A percentile compares a stretch with the other conserved stretches of the same genome.
phyloP scores from a whole-genome alignment of 2,797 vertebrate genomes.

The Rhynchonycteris naso region DNA sequence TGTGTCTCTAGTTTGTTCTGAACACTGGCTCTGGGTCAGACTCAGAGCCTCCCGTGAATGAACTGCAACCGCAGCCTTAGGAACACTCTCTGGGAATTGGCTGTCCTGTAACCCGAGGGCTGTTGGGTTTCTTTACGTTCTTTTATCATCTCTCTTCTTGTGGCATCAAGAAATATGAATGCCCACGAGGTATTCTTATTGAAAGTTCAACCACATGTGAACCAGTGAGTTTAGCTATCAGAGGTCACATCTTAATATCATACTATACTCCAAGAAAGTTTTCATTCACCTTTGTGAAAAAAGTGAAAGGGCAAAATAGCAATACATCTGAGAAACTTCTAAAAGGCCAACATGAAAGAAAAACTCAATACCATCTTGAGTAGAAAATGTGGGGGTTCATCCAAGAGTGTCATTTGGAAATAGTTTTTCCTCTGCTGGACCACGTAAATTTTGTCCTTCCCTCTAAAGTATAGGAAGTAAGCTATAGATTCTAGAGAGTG shows the following conservation, averaged over 20 bases:
- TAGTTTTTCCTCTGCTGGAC: neutral
- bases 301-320: constrained; percentile 10
- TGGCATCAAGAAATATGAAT: constrained; percentile 42
- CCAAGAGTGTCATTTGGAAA: neutral
- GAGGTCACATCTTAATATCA: constrained; percentile 40
- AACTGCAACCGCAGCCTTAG: neutral
- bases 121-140: constrained; percentile 21
- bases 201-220: constrained; percentile 53
- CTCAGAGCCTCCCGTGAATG: constrained; percentile 11
- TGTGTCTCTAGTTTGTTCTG: neutral
- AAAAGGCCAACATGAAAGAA: constrained; percentile 55
- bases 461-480: constrained; percentile 5
- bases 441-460: neutral
- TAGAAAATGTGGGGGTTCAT: neutral
- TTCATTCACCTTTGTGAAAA: constrained; percentile 56
- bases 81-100: neutral
- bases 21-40: neutral
- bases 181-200: neutral
- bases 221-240: constrained; percentile 9
- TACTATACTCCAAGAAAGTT: constrained; percentile 51
- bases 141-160: constrained; percentile 33
- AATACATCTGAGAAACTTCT: neutral
- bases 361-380: neutral
- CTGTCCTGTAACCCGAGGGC: neutral
- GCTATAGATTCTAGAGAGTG: neutral